These are phyloP conservation scores for Mustelus asterias DNA, from an alignment of 2,113 vertebrate genomes.

Conservation along the genomic window DNA sequence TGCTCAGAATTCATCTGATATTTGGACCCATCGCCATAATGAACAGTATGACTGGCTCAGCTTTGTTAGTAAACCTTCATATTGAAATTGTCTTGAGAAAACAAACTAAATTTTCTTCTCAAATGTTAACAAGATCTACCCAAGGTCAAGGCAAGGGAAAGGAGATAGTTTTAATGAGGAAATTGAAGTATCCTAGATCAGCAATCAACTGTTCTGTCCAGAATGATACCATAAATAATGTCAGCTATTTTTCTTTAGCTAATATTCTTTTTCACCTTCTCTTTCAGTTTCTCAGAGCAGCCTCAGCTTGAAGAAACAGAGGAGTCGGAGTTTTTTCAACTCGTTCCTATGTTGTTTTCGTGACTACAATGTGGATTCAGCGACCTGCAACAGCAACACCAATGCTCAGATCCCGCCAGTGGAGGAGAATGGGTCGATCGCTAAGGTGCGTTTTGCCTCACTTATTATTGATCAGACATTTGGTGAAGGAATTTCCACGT, in stretches of 20 bases:
- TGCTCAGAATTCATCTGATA: not conserved
- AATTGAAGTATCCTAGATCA: not conserved
- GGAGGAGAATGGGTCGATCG: slow-evolving; percentile 87
- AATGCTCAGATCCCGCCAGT: slow-evolving; percentile 71
- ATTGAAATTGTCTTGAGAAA: not conserved
- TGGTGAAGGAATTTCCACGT: not conserved
- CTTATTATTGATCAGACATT: not conserved
- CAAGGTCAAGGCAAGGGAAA: not conserved
- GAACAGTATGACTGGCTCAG: not conserved
- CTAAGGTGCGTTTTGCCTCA: slow-evolving; percentile 67
- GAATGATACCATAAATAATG: not conserved
- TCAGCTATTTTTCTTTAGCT: not conserved
- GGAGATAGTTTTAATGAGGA: not conserved
- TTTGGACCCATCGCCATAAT: not conserved
- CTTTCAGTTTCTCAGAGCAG: slow-evolving; percentile 43
- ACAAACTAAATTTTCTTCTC: not conserved
- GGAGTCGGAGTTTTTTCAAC: slow-evolving; percentile 87
- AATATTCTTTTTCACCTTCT: not conserved
- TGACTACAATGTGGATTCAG: slow-evolving; percentile 84
- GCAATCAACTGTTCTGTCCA: not conserved
- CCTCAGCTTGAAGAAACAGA: slow-evolving; percentile 88
- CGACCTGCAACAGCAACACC: slow-evolving; percentile 70
- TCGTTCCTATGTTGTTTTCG: slow-evolving; percentile 98
- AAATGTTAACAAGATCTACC: not conserved
- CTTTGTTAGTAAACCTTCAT: not conserved